Evolutionary conservation across 1,140 invertebrate species (phyloP).

Genomic region (Lineus longissimus): DNA sequence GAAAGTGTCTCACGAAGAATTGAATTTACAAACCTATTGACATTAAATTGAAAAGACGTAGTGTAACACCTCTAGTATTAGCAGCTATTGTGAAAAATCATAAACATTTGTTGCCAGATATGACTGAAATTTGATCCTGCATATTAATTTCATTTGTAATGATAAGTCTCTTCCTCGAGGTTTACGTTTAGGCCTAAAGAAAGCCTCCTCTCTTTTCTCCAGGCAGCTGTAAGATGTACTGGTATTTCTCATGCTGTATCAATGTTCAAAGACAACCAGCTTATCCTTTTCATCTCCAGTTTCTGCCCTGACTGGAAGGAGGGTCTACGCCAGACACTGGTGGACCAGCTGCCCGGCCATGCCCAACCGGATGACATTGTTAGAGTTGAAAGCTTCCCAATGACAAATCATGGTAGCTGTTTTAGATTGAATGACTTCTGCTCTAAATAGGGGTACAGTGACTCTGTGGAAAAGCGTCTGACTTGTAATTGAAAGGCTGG

Average conservation of each 20-base stretch:
- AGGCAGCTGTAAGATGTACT: not conserved
- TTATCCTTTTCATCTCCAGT: conserved; percentile 7
- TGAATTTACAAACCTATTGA: too few species aligned
- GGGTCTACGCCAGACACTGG: not conserved
- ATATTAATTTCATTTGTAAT: too few species aligned
- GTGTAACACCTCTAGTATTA: too few species aligned
- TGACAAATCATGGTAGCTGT: conserved; percentile 60
- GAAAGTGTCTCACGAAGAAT: too few species aligned
- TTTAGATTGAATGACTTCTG: not conserved
- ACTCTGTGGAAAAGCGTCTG: too few species aligned
- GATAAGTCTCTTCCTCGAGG: too few species aligned
- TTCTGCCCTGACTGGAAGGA: not conserved
- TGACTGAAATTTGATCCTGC: too few species aligned
- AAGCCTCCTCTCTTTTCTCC: not conserved
- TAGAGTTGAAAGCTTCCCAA: conserved; percentile 57
- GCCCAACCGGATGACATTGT: conserved; percentile 58
- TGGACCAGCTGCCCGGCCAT: conserved; percentile 24
- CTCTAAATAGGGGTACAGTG: conserved; percentile 4
- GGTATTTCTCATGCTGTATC: not conserved
- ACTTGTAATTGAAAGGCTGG: too few species aligned
- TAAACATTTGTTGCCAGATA: too few species aligned
- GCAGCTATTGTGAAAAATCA: too few species aligned
- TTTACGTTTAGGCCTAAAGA: too few species aligned
- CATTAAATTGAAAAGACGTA: too few species aligned
- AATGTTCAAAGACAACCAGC: not conserved